A percentile compares a stretch with the other conserved stretches of the same genome.
phyloP scores from a whole-genome alignment of 2,888 invertebrate genomes.

The Volucella bombylans region DNA sequence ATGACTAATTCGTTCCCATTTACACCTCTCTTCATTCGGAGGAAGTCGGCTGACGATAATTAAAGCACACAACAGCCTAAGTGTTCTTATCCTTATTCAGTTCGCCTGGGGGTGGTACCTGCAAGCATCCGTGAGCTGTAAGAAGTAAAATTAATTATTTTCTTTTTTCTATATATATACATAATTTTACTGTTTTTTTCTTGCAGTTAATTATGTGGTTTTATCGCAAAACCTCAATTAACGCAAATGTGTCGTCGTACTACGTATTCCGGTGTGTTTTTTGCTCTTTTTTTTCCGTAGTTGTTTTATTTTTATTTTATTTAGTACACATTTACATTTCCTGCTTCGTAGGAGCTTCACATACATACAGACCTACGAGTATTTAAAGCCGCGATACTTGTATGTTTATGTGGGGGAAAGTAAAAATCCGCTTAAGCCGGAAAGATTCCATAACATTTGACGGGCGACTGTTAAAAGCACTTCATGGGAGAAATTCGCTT shows the following conservation, averaged over 20 bases:
- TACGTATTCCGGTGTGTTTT: slow-evolving; percentile 38
- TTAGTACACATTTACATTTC: slow-evolving; percentile 66
- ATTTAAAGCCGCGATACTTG: not conserved
- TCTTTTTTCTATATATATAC: not conserved
- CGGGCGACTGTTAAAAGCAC: slow-evolving; percentile 56
- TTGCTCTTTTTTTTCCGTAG: slow-evolving; percentile 1
- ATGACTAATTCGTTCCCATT: slow-evolving; percentile 53
- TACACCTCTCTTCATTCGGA: slow-evolving; percentile 37
- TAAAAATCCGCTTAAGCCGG: slow-evolving; percentile 62
- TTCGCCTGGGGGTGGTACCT: slow-evolving; percentile 3
- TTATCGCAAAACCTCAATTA: slow-evolving; percentile 70
- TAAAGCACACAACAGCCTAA: slow-evolving; percentile 61
- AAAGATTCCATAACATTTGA: slow-evolving; percentile 65
- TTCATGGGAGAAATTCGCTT: slow-evolving; percentile 52
- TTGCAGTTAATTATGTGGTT: slow-evolving; percentile 71
- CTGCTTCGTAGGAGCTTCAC: slow-evolving; percentile 38
- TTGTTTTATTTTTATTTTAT: slow-evolving; percentile 20
- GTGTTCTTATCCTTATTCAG: slow-evolving; percentile 59
- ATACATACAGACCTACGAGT: not conserved
- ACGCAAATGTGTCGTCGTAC: slow-evolving; percentile 62
- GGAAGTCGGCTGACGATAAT: slow-evolving; percentile 46
- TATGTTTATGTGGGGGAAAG: slow-evolving; percentile 13
- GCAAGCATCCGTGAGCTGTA: slow-evolving; percentile 19
- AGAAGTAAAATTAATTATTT: slow-evolving; percentile 70
- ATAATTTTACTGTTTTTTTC: too few relatives aligned